A percentile compares a stretch with the other conserved stretches of the same genome.
Conservation (phyloP, 2,113 vertebrate genomes). For the Protobothrops mucrosquamatus region DNA sequence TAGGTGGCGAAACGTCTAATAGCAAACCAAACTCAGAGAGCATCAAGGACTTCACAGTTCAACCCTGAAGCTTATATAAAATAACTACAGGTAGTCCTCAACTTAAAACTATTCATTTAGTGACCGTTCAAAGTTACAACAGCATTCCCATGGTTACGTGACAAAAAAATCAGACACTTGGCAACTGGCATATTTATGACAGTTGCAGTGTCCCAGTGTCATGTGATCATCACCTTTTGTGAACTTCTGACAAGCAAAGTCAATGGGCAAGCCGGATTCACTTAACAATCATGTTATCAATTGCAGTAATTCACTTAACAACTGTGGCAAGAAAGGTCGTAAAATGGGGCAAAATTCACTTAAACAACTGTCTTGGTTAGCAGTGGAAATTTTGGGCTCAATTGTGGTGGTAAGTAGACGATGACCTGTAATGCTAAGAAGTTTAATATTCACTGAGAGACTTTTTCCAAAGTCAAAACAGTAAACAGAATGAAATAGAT, state of each 20-base stretch:
- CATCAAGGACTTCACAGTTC: background rate
- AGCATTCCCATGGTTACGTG: background rate
- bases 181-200: background rate
- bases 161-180: background rate
- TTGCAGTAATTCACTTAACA: background rate
- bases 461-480: background rate
- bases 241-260: background rate
- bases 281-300: background rate
- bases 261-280: background rate
- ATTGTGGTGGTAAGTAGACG: background rate
- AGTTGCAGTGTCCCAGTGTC: too few relatives aligned
- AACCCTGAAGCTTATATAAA: background rate
- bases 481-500: background rate
- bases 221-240: background rate
- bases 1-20: background rate
- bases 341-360: background rate
- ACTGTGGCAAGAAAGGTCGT: background rate
- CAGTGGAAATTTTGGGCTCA: background rate
- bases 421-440: background rate
- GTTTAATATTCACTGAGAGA: background rate
- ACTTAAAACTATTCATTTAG: background rate
- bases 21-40: background rate
- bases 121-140: background rate
- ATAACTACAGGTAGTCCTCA: background rate
- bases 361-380: background rate